A percentile compares a stretch with the other conserved stretches of the same genome.
phyloP scores from a whole-genome alignment of 92 coral and sea anemone species.

The Anthopleura xanthogrammica region DNA sequence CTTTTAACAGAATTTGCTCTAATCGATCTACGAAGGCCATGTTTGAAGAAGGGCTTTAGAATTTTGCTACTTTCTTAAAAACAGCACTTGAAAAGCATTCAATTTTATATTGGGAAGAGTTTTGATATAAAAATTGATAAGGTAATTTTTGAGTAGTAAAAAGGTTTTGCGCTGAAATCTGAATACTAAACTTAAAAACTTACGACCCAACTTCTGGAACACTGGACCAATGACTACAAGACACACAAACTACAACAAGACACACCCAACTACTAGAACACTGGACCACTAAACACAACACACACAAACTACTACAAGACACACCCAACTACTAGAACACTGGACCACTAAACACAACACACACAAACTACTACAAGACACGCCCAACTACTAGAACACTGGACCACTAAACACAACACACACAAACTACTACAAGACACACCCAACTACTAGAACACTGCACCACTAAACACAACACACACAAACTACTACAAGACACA shows the following conservation, averaged over 20 bases:
- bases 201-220: not conserved
- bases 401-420: not conserved
- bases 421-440: not conserved
- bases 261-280: not conserved
- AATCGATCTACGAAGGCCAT: conserved; percentile 1
- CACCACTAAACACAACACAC: not conserved
- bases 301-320: not conserved
- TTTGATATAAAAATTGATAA: not conserved
- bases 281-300: not conserved
- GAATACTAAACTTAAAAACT: too few relatives aligned
- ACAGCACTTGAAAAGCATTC: conserved; percentile 10
- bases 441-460: not conserved
- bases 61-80: conserved; percentile 4
- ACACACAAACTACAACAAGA: not conserved
- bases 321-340: not conserved
- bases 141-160: too few relatives aligned
- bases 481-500: too few relatives aligned
- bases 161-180: too few relatives aligned
- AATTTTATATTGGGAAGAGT: not conserved
- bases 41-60: conserved; percentile 9
- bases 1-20: conserved; percentile 9
- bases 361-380: not conserved
- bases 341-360: not conserved
- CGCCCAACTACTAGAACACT: not conserved
- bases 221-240: not conserved